These are phyloP conservation scores for Stegana nigrithorax DNA, from an alignment of 2,888 invertebrate genomes.

Conservation along the genomic window DNA sequence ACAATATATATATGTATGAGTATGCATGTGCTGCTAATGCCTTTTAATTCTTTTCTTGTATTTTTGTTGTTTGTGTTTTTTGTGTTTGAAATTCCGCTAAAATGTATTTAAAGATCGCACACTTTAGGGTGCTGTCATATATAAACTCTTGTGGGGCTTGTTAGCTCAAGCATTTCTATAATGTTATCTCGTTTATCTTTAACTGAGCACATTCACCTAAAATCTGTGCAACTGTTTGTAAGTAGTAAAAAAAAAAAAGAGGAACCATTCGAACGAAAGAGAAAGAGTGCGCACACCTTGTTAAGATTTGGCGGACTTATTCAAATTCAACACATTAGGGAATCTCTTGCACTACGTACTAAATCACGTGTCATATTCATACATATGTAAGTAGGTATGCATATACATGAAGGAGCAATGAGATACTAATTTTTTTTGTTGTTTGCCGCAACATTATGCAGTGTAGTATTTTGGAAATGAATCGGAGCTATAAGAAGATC, in stretches of 20 bases:
- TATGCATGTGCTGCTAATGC: background rate
- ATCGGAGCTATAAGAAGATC: too few relatives aligned
- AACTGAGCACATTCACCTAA: background rate
- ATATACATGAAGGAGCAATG: too few relatives aligned
- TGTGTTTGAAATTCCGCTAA: slow-evolving; percentile 48
- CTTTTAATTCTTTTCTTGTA: background rate
- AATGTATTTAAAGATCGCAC: slow-evolving; percentile 68
- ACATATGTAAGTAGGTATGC: too few relatives aligned
- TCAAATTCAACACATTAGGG: too few relatives aligned
- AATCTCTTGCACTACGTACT: too few relatives aligned
- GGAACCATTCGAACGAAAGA: background rate
- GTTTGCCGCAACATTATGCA: too few relatives aligned
- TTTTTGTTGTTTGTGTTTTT: slow-evolving; percentile 19
- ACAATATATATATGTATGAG: background rate
- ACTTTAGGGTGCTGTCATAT: background rate
- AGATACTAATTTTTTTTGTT: too few relatives aligned
- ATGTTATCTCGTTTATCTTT: slow-evolving; percentile 6
- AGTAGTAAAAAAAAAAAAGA: background rate
- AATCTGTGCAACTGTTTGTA: slow-evolving; percentile 3
- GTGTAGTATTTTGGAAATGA: too few relatives aligned
- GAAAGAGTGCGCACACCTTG: too few relatives aligned
- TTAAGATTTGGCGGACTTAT: too few relatives aligned
- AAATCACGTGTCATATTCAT: too few relatives aligned
- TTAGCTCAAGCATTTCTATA: background rate
- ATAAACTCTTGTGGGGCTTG: background rate